phyloP scores from a whole-genome alignment of 2,797 vertebrate species.

The Lacerta viridis region DNA sequence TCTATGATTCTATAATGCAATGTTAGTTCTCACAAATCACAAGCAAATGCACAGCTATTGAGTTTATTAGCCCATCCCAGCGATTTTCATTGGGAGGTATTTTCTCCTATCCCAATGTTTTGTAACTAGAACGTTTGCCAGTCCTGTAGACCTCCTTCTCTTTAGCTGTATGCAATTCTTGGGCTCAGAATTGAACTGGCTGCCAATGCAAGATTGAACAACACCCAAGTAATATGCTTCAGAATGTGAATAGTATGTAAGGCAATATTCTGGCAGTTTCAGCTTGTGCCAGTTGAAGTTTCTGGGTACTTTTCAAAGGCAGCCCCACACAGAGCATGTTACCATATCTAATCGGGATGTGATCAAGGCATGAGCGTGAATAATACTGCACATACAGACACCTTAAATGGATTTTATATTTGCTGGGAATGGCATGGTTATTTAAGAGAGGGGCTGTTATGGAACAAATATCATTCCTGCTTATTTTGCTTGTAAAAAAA shows the following conservation, averaged over 20 bases:
- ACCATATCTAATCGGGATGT: too few relatives aligned
- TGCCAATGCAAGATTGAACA: too few relatives aligned
- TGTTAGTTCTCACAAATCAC: neutral
- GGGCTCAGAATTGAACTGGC: neutral
- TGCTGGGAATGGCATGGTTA: too few relatives aligned
- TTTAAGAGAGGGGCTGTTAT: too few relatives aligned
- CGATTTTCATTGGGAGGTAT: neutral
- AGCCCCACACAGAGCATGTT: too few relatives aligned
- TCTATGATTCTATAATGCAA: neutral
- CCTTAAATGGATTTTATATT: too few relatives aligned
- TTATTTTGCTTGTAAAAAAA: neutral
- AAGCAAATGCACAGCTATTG: neutral
- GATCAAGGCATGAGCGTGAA: neutral
- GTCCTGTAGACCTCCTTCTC: neutral
- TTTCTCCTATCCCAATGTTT: neutral
- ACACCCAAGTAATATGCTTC: neutral
- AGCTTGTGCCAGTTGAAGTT: neutral
- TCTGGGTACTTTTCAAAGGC: too few relatives aligned
- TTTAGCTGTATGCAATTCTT: constrained; percentile 2
- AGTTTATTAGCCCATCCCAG: neutral
- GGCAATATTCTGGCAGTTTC: neutral
- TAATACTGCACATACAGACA: neutral
- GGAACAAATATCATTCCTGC: too few relatives aligned
- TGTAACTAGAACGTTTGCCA: neutral
- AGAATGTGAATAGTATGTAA: neutral